A percentile compares a stretch with the other conserved stretches of the same genome.
Evolutionary conservation across 2,888 invertebrate species (phyloP).

Genomic region (Pocota personata): DNA sequence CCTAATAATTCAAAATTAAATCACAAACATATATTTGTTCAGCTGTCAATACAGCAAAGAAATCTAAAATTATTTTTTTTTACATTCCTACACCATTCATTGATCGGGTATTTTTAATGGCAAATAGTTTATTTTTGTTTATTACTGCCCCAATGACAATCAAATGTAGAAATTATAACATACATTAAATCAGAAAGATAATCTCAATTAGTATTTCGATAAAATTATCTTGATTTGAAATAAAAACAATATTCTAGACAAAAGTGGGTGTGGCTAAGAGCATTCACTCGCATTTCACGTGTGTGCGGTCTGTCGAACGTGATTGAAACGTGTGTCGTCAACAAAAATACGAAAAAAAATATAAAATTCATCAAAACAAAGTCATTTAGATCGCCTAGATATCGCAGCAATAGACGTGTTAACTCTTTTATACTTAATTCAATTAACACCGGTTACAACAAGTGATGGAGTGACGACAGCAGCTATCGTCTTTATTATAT

Average conservation of each 20-base stretch:
- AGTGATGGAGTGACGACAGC: not conserved
- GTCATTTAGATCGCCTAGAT: not conserved
- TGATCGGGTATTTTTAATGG: too few species aligned
- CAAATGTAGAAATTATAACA: not conserved
- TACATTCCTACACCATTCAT: too few species aligned
- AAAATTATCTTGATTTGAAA: not conserved
- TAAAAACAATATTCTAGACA: not conserved
- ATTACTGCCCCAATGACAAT: not conserved
- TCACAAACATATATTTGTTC: too few species aligned
- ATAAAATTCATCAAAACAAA: not conserved
- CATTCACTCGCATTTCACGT: slow-evolving; percentile 10
- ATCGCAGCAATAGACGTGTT: not conserved
- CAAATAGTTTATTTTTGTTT: too few species aligned
- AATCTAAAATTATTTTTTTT: too few species aligned
- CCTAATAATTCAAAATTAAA: too few species aligned
- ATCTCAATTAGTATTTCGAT: not conserved
- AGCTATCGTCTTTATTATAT: not conserved
- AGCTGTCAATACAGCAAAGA: too few species aligned
- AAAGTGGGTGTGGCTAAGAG: not conserved
- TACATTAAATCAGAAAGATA: not conserved
- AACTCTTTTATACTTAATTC: not conserved
- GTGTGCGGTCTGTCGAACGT: slow-evolving; percentile 11
- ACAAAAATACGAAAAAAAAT: not conserved
- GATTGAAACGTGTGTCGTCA: slow-evolving; percentile 18
- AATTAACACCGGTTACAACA: not conserved